Evolutionary conservation across 2,888 invertebrate genomes (phyloP).

Genomic region (Sinohyriopsis cumingii): DNA sequence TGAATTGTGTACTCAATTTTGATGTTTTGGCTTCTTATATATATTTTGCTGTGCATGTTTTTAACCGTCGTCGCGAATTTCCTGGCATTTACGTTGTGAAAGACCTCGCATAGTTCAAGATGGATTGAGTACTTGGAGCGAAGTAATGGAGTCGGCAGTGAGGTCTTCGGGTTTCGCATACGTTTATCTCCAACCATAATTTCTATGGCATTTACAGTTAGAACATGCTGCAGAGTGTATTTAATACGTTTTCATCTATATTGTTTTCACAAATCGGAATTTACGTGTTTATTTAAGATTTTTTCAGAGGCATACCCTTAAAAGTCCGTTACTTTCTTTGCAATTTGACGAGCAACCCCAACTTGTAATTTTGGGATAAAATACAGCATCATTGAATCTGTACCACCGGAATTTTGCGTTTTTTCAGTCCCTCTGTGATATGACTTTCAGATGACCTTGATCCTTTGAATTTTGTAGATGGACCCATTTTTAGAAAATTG

Average conservation of each 20-base stretch:
- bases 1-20: background rate
- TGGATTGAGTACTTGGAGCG: no score
- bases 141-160: no score
- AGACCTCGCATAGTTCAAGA: no score
- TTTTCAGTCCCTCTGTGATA: slow-evolving; percentile 18
- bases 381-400: slow-evolving; percentile 32
- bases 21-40: slow-evolving; percentile 3
- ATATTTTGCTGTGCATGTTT: background rate
- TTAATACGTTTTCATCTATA: no score
- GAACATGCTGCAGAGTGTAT: no score
- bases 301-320: slow-evolving; percentile 14
- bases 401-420: slow-evolving; percentile 43
- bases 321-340: slow-evolving; percentile 5
- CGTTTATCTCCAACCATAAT: no score
- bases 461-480: slow-evolving; percentile 43
- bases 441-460: slow-evolving; percentile 56
- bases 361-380: slow-evolving; percentile 17
- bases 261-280: no score
- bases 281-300: no score
- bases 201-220: no score
- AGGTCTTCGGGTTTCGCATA: no score
- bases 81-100: no score
- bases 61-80: background rate
- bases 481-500: slow-evolving; percentile 65
- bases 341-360: slow-evolving; percentile 7